A percentile compares a stretch with the other conserved stretches of the same genome.
Evolutionary conservation across 2,888 invertebrate genomes (phyloP).

Genomic region (Macaria notata): DNA sequence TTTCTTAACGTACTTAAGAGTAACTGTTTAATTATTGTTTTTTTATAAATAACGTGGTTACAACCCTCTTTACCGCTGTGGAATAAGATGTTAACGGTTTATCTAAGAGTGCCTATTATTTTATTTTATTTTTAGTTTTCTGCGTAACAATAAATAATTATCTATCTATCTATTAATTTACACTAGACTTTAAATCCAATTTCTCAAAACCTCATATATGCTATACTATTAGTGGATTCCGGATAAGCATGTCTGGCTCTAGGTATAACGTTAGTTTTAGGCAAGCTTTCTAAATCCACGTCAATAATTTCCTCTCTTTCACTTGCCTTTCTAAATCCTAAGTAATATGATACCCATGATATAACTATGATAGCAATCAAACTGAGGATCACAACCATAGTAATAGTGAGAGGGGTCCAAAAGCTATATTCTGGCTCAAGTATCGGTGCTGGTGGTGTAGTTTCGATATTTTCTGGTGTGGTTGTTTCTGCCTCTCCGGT

Average conservation of each 20-base stretch:
- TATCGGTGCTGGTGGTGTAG: background rate
- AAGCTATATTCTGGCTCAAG: conserved; percentile 5
- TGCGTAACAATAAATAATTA: too few species aligned
- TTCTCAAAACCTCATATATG: too few species aligned
- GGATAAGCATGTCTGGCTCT: conserved; percentile 11
- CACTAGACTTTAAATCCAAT: too few species aligned
- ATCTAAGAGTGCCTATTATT: too few species aligned
- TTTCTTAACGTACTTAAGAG: too few species aligned
- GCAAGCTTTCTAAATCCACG: conserved; percentile 10
- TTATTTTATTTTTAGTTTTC: too few species aligned
- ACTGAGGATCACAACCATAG: conserved; percentile 19
- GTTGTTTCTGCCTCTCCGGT: conserved; percentile 4
- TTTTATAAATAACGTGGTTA: too few species aligned
- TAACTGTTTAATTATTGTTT: too few species aligned
- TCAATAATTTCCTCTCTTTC: conserved; percentile 10
- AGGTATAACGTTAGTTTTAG: conserved; percentile 4
- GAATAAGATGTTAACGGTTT: too few species aligned
- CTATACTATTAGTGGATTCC: too few species aligned
- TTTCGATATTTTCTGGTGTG: background rate
- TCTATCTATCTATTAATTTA: too few species aligned
- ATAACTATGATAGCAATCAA: conserved; percentile 8
- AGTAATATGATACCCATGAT: conserved; percentile 13
- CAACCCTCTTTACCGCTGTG: too few species aligned
- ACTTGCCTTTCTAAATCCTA: conserved; percentile 14
- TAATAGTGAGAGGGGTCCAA: conserved; percentile 23